A percentile compares a stretch with the other conserved stretches of the same genome.
phyloP scores from a whole-genome alignment of 1,140 invertebrate genomes.

The Laupala kohalensis region DNA sequence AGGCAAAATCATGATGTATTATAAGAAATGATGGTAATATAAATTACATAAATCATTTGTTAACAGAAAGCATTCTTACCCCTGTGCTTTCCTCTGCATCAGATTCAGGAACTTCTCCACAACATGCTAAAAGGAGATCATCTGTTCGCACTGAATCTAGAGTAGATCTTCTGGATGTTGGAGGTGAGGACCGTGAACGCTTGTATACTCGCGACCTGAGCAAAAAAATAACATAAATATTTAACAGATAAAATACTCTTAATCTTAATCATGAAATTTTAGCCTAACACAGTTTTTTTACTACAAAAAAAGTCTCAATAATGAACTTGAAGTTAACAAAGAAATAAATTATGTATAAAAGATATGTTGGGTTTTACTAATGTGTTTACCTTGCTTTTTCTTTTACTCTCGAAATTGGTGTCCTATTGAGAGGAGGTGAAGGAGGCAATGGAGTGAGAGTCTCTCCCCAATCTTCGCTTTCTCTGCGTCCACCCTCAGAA shows the following conservation, averaged over 20 bases:
- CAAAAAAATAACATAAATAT: constrained; percentile 18
- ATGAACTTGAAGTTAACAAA: background rate
- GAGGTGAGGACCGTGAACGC: constrained; percentile 46
- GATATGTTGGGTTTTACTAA: background rate
- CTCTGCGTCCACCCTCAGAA: constrained; percentile 46
- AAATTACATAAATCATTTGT: background rate
- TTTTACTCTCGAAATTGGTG: constrained; percentile 61
- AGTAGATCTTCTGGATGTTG: constrained; percentile 47
- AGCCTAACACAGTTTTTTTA: too few species aligned
- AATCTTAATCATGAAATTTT: too few species aligned
- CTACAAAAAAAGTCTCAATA: background rate
- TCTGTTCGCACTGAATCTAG: constrained; percentile 48
- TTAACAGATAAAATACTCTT: background rate
- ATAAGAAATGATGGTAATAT: background rate
- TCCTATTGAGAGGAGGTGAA: constrained; percentile 55
- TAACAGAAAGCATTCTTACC: constrained; percentile 21
- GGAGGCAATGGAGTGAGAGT: constrained; percentile 42
- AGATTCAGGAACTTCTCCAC: constrained; percentile 25
- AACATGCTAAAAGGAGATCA: constrained; percentile 36
- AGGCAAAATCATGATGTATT: background rate
- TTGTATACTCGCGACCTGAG: constrained; percentile 38
- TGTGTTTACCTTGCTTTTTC: constrained; percentile 43
- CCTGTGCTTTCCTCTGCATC: constrained; percentile 29
- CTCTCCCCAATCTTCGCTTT: constrained; percentile 33
- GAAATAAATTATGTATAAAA: background rate